Percentiles rank a stretch among this genome's conserved stretches.
These are phyloP conservation scores for Nemoura dubitans DNA, from an alignment of 2,888 invertebrate genomes.

Conservation along the genomic window DNA sequence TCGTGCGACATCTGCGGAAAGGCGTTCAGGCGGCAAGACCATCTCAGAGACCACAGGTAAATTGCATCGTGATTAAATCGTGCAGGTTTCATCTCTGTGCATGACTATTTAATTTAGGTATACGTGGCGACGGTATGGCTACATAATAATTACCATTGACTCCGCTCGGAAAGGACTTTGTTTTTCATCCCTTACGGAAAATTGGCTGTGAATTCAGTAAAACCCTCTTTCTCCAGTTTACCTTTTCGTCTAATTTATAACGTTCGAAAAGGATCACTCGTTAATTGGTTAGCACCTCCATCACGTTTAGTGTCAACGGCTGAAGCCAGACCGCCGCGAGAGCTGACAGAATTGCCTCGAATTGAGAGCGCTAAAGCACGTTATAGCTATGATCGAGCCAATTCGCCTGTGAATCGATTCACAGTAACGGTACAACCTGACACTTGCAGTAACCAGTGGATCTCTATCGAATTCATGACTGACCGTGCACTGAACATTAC, in stretches of 20 bases:
- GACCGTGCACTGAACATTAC: neutral
- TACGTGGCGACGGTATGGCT: neutral
- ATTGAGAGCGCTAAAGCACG: neutral
- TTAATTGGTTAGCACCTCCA: neutral
- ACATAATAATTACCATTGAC: neutral
- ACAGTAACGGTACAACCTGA: neutral
- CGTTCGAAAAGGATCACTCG: neutral
- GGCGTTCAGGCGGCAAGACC: slow-evolving; percentile 96
- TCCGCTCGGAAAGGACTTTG: neutral
- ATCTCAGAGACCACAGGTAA: slow-evolving; percentile 92
- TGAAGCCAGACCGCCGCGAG: neutral
- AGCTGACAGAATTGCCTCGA: neutral
- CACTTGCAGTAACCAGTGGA: neutral
- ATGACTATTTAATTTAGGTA: neutral
- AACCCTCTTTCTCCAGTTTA: slow-evolving; percentile 13
- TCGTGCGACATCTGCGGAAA: slow-evolving; percentile 98
- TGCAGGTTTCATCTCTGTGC: neutral
- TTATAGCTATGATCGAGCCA: neutral
- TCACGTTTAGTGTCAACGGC: neutral
- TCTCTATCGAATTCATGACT: neutral
- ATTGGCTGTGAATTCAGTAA: neutral
- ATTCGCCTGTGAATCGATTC: neutral
- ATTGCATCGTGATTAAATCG: slow-evolving; percentile 59
- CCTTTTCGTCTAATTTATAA: neutral
- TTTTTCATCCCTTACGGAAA: neutral